Evolutionary conservation across 2,113 vertebrate genomes (phyloP).

Genomic region (Heloderma charlesbogerti): DNA sequence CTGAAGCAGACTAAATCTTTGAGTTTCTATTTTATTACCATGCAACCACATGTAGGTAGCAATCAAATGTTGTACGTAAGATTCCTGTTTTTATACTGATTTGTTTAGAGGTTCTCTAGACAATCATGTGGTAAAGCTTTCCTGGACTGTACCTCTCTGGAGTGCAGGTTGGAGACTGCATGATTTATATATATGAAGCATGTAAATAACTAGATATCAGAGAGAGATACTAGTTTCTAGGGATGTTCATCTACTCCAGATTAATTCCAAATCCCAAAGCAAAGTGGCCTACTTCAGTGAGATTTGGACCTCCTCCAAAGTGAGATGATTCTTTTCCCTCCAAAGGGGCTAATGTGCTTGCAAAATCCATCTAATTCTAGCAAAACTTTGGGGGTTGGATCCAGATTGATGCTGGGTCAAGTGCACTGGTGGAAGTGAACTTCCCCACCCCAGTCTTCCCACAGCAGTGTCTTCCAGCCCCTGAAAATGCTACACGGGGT

Average conservation of each 20-base stretch:
- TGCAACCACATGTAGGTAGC: slow-evolving; percentile 38
- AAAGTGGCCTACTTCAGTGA: background rate
- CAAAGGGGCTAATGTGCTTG: background rate
- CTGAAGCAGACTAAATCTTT: slow-evolving; percentile 59
- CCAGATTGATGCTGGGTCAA: no score
- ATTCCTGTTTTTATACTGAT: background rate
- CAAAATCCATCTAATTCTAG: background rate
- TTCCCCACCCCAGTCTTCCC: no score
- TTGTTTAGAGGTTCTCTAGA: background rate
- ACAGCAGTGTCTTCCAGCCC: no score
- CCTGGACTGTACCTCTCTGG: background rate
- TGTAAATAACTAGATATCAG: background rate
- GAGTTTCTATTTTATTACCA: slow-evolving; percentile 58
- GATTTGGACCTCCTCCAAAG: background rate
- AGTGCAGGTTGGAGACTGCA: background rate
- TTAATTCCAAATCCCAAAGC: background rate
- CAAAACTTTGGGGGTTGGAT: background rate
- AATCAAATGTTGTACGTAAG: slow-evolving; percentile 16
- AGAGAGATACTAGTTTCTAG: background rate
- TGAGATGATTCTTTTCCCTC: no score
- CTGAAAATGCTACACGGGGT: no score
- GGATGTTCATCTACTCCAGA: background rate
- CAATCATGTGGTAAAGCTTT: background rate
- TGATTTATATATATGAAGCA: background rate
- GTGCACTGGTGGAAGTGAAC: no score